Evolutionary conservation across 1,140 invertebrate genomes (phyloP), one percentile per base, ranked within the genome.

Genomic region (Aphaenogaster floridana): DNA sequence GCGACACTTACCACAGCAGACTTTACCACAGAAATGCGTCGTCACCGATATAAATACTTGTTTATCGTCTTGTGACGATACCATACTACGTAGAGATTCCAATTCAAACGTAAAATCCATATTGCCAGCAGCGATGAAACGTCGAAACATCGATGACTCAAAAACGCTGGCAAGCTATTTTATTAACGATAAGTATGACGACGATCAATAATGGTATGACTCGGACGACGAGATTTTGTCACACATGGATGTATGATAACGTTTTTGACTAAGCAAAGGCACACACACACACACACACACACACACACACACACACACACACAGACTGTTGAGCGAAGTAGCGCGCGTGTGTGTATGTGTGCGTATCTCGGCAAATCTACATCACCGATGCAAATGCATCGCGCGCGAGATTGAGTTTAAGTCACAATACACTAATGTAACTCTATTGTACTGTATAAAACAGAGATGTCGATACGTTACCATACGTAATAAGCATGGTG

Each of bases 191-290:
- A 74, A n/a, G 17, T 15, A 5, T 64, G 36, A 64, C 28, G 69
- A 84, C 21, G 21, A 21, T n/a, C n/a, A n/a, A n/a, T n/a, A n/a
- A n/a, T n/a, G n/a, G 45, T 85, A 91, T 63, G 91, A 94, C 74
- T 80, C 91, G 1, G 93, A 94, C 11, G 93, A 94, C 36, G 92
- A 94, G 86, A 83, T 93, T 13, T 81, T 94, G 9, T 94, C 92
- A 15, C 93, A 93, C 36, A 64, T 94, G 34, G 91, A 94, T 69
- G 76, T 94, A 21, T 21, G 91, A 94, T 45, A 78, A 88, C 0
- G 63, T 88, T 45, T 68, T 45, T n/a, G 87, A 39, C 36, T 54
- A 88, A 61, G 48, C n/a, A 2, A 66, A 74, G 28, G 21, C 21
- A n/a, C n/a, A n/a, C n/a, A n/a, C n/a, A n/a, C n/a, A n/a, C n/a